A percentile compares a stretch with the other conserved stretches of the same genome.
Evolutionary conservation across 2,113 vertebrate species (phyloP).

Genomic region (Tupaia chinensis): DNA sequence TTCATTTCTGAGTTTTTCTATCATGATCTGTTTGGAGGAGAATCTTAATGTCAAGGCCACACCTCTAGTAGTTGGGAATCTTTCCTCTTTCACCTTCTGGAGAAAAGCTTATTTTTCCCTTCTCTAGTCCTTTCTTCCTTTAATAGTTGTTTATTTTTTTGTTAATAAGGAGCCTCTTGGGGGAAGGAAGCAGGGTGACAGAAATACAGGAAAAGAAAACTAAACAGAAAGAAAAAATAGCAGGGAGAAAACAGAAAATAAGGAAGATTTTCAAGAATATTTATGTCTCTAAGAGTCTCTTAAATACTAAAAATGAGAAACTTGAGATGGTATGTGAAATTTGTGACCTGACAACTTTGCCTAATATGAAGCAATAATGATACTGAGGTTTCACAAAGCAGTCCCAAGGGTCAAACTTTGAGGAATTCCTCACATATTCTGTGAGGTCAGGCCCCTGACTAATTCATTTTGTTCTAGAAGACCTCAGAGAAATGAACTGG

Average conservation of each 20-base stretch:
- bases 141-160: background rate
- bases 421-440: background rate
- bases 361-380: background rate
- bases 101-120: background rate
- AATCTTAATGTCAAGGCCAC: background rate
- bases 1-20: constrained; percentile 22
- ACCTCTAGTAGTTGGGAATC: background rate
- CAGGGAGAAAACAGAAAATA: background rate
- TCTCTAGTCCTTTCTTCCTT: background rate
- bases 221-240: background rate
- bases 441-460: background rate
- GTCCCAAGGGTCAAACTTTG: background rate
- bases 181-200: too few species aligned
- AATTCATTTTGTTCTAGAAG: constrained; percentile 41
- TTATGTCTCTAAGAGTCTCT: background rate
- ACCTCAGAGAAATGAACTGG: background rate
- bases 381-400: background rate
- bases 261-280: constrained; percentile 13
- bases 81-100: background rate
- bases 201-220: background rate
- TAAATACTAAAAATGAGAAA: constrained; percentile 32
- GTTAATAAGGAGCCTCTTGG: background rate
- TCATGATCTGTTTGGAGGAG: background rate
- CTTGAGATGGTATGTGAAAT: background rate
- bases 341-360: background rate